Evolutionary conservation across 1,140 invertebrate species (phyloP), one percentile per base, ranked within the genome.

Genomic region (Hormaphis cornu): DNA sequence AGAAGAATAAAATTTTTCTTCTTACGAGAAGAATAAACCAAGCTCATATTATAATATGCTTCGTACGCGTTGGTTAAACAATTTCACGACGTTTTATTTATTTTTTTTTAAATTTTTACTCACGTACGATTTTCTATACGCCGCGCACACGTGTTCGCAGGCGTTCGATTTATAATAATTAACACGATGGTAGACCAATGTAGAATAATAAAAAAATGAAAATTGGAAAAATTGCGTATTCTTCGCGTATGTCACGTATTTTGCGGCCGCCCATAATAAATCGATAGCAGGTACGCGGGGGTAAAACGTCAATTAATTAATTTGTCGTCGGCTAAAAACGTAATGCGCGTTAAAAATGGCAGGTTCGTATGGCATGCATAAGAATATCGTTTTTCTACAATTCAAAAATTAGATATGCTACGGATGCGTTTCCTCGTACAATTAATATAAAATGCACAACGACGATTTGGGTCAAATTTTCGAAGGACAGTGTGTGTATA

Each of bases 61-160:
- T 20, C n/a, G 14, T 52, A 28, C 50, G 24, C 30, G 7, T 20
- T 33, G 30, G 30, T 20, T 33, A 48, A 66, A 61, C 48, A 50
- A 66, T 66, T 42, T 66, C 61, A 66, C 61, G 61, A 50, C 50
- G 24, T 1, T 8, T 20, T 48, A 30, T 66, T 33, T n/a, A n/a
- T n/a, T n/a, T n/a, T n/a, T n/a, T n/a, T n/a, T n/a, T n/a, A n/a
- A n/a, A n/a, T n/a, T 48, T 66, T 66, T 28, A 30, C 61, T 42
- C 61, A 66, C 61, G 61, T 66, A 66, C 58, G 35, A 8, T n/a
- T n/a, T n/a, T n/a, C n/a, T n/a, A n/a, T n/a, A n/a, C n/a, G n/a
- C 30, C 30, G 5, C 28, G 18, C 30, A 6, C 28, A 35, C 30
- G 20, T 9, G 9, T 33, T 18, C 16, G 54, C 54, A 14, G 33